These are phyloP conservation scores for Mongoloraphidia duomilia DNA, from an alignment of 2,888 invertebrate species.

Conservation along the genomic window DNA sequence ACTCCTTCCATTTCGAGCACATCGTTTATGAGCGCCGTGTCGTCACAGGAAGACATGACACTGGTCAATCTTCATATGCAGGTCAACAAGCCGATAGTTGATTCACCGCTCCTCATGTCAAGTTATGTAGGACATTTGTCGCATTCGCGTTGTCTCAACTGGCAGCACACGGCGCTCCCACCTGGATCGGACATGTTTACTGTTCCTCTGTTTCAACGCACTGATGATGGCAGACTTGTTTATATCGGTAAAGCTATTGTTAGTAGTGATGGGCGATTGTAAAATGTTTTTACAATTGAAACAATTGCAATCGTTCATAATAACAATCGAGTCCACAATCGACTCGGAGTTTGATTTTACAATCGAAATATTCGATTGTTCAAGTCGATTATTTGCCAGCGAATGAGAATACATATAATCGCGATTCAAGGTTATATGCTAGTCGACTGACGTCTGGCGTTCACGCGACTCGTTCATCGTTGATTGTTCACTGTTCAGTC, in stretches of 20 bases:
- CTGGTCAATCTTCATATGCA: conserved; percentile 90
- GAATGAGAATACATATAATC: no score
- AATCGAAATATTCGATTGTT: no score
- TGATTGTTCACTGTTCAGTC: no score
- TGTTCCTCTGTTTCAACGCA: conserved; percentile 62
- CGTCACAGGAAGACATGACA: conserved; percentile 84
- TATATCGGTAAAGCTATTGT: conserved; percentile 45
- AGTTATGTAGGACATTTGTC: conserved; percentile 87
- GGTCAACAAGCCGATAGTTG: conserved; percentile 79
- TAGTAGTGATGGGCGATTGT: no score
- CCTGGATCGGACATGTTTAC: conserved; percentile 64
- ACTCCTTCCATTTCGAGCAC: conserved; percentile 70
- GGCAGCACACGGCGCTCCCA: conserved; percentile 48
- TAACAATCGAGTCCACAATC: no score
- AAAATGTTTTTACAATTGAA: no score
- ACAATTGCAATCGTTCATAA: no score
- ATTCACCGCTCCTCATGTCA: conserved; percentile 87
- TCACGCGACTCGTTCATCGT: no score
- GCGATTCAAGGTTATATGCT: no score
- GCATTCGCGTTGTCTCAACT: conserved; percentile 60
- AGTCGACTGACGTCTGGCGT: no score
- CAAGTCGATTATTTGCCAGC: no score
- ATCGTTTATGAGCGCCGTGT: conserved; percentile 80
- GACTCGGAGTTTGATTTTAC: no score
- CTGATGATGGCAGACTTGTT: conserved; percentile 58